Evolutionary conservation across 2,113 vertebrate species (phyloP), one percentile per base, ranked within the genome.

Genomic region (Cervus canadensis): DNA sequence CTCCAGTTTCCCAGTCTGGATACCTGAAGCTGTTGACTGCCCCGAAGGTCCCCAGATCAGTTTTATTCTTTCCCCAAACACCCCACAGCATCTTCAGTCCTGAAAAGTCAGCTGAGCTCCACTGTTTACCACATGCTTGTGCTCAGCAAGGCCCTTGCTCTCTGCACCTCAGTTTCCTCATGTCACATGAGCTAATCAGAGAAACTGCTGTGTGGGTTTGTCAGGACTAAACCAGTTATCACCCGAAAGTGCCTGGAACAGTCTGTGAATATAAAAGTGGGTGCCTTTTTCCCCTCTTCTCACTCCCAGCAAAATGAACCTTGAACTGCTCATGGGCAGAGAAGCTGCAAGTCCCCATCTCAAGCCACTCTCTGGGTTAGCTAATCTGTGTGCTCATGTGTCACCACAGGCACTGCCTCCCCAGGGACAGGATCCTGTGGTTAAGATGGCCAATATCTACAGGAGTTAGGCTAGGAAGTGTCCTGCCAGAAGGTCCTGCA

Each of bases 281-380:
- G 7, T 64, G 62, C 15, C 17, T n/a, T 8, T 0, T 0, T 0
- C 7, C 15, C 6, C 30, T 8, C 30, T 64, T 30, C 6, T 17
- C 0, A 1, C 30, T 64, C 7, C 30, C 30, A 64, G 6, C 15
- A 64, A 64, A 64, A 9, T 64, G 6, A 64, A 64, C 62, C 30
- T 64, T 64, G 62, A 33, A 17, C 7, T 64, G 3, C 62, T 64
- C 62, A 9, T 64, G 30, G 15, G 30, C 1, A 64, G 30, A 33
- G 30, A 30, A 64, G 3, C 30, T n/a, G 62, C 30, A 33, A 64
- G 62, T n/a, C 62, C 15, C 16, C 62, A 33, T 30, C 30, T 64
- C 62, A 64, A n/a, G 30, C 14, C 62, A 33, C 62, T 64, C 15
- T 64, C 15, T 33, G 62, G 62, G 15, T 64, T 33, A n/a, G 30